Percentiles rank a stretch among this genome's conserved stretches.
Evolutionary conservation across 2,113 vertebrate species (phyloP).

Genomic region (Thermophis baileyi): DNA sequence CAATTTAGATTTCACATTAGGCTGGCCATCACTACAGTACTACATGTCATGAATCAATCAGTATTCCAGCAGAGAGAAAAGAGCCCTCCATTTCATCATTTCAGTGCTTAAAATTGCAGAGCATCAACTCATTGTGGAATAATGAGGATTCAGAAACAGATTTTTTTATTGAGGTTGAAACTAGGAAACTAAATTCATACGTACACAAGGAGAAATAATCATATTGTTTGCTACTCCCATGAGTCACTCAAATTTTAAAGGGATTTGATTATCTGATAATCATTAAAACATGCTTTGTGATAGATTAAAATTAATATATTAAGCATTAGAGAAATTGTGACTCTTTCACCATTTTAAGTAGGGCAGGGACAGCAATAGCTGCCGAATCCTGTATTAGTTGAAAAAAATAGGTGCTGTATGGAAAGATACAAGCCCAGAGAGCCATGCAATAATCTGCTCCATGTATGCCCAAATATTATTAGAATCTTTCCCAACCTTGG

Average conservation of each 20-base stretch:
- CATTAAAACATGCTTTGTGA: background rate
- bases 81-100: slow-evolving; percentile 50
- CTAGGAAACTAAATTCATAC: slow-evolving; percentile 18
- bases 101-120: slow-evolving; percentile 38
- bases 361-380: background rate
- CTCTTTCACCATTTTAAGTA: background rate
- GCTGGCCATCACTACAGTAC: slow-evolving; percentile 33
- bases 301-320: background rate
- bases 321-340: background rate
- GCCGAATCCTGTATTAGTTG: background rate
- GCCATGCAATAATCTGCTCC: background rate
- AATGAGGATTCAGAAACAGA: slow-evolving; percentile 39
- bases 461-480: background rate
- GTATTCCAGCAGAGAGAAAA: slow-evolving; percentile 61
- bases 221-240: slow-evolving; percentile 17
- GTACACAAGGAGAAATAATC: background rate
- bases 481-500: background rate
- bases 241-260: slow-evolving; percentile 1
- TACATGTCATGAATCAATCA: slow-evolving; percentile 29
- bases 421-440: background rate
- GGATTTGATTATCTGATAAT: background rate
- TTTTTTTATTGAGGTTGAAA: slow-evolving; percentile 35
- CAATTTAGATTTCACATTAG: slow-evolving; percentile 12
- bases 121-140: slow-evolving; percentile 38
- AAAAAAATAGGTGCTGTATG: background rate